Conservation (phyloP, 2,797 vertebrate genomes). For the Protosalanx chinensis region DNA sequence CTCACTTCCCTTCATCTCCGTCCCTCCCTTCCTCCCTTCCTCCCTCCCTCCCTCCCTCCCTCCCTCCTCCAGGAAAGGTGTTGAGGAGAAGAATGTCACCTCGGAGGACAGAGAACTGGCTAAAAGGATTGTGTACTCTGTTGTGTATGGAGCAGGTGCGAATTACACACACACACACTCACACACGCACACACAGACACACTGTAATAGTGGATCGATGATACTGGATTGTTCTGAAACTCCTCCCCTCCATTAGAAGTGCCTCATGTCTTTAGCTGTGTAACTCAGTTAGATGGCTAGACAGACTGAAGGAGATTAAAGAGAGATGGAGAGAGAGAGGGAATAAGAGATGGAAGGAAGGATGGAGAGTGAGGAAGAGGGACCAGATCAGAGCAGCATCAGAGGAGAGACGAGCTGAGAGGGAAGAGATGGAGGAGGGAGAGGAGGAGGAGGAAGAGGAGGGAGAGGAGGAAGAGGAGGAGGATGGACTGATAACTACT, state of each 20-base stretch:
- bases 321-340: too few species aligned
- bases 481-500: too few species aligned
- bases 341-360: background rate
- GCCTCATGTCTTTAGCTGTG: background rate
- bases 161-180: conserved; percentile 1
- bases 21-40: background rate
- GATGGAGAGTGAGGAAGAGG: background rate
- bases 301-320: too few species aligned
- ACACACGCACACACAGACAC: background rate
- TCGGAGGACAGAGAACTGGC: conserved; percentile 81
- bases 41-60: background rate
- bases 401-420: too few species aligned
- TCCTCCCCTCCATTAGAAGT: too few species aligned
- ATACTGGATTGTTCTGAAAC: too few species aligned
- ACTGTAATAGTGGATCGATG: too few species aligned
- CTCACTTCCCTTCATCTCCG: background rate
- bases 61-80: conserved; percentile 73
- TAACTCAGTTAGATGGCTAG: background rate
- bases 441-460: background rate
- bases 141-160: conserved; percentile 90
- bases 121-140: conserved; percentile 85
- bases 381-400: too few species aligned
- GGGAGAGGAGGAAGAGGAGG: conserved; percentile 5
- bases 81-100: conserved; percentile 70
- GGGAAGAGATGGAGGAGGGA: background rate